Evolutionary conservation across 2,888 invertebrate genomes (phyloP).

Genomic region (Geophilus truncorum): DNA sequence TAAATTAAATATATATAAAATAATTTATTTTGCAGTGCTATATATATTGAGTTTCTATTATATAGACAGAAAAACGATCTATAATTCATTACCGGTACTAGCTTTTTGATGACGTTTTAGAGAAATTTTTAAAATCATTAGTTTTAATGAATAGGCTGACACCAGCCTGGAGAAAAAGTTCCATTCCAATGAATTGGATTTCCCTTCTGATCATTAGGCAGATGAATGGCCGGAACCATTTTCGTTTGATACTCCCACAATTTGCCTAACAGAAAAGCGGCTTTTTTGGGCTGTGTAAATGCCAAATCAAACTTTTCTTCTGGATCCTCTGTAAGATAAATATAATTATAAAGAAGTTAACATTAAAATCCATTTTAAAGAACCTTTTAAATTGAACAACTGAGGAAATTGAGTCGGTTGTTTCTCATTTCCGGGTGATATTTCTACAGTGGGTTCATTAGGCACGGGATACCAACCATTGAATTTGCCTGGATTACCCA

Average conservation of each 20-base stretch:
- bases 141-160: too few relatives aligned
- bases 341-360: background rate
- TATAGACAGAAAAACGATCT: too few relatives aligned
- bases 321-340: conserved; percentile 42
- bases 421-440: too few relatives aligned
- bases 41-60: too few relatives aligned
- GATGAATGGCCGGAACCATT: conserved; percentile 40
- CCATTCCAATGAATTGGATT: conserved; percentile 37
- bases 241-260: conserved; percentile 39
- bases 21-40: too few relatives aligned
- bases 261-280: conserved; percentile 39
- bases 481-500: conserved; percentile 45
- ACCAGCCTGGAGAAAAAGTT: conserved; percentile 39
- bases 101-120: too few relatives aligned
- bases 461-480: conserved; percentile 43
- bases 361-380: background rate
- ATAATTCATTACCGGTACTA: too few relatives aligned
- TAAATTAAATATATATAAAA: too few relatives aligned
- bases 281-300: conserved; percentile 39
- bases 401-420: background rate
- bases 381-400: conserved; percentile 5
- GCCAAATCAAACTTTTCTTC: conserved; percentile 41
- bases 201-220: conserved; percentile 36
- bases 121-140: too few relatives aligned
- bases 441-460: conserved; percentile 32